Evolutionary conservation across 2,888 invertebrate genomes (phyloP).

Genomic region (Resseliella maxima): DNA sequence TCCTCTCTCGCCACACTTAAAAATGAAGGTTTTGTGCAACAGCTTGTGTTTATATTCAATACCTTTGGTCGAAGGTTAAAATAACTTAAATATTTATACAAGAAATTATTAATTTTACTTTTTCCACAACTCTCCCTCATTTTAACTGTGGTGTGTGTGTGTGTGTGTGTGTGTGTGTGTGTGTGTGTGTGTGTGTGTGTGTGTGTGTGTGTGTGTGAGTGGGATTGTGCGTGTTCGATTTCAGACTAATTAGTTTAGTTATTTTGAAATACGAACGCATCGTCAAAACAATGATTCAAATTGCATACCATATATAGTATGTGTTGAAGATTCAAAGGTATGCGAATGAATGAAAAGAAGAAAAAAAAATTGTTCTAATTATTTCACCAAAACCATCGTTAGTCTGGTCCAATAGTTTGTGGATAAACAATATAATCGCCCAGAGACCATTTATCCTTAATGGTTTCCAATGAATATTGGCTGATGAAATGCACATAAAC

Average conservation of each 20-base stretch:
- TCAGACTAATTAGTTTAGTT: slow-evolving; percentile 48
- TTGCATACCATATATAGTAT: slow-evolving; percentile 2
- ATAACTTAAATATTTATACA: slow-evolving; percentile 13
- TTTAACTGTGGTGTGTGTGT: too few species aligned
- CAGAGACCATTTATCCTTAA: not conserved
- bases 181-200: not conserved
- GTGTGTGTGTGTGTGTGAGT: not conserved
- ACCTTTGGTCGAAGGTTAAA: not conserved
- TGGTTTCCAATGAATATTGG: not conserved
- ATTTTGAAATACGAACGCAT: not conserved
- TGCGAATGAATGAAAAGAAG: too few species aligned
- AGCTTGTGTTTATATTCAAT: not conserved
- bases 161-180: not conserved
- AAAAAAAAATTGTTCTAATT: not conserved
- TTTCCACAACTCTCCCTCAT: not conserved
- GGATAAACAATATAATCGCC: too few species aligned
- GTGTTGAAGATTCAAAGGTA: not conserved
- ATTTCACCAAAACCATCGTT: not conserved
- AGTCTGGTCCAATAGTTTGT: not conserved
- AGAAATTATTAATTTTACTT: not conserved
- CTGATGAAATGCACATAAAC: not conserved
- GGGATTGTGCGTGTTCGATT: slow-evolving; percentile 22
- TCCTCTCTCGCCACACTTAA: not conserved
- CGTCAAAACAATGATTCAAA: not conserved
- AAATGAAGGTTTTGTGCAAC: not conserved